phyloP scores from a whole-genome alignment of 2,888 invertebrate species.

The Sipha maydis region DNA sequence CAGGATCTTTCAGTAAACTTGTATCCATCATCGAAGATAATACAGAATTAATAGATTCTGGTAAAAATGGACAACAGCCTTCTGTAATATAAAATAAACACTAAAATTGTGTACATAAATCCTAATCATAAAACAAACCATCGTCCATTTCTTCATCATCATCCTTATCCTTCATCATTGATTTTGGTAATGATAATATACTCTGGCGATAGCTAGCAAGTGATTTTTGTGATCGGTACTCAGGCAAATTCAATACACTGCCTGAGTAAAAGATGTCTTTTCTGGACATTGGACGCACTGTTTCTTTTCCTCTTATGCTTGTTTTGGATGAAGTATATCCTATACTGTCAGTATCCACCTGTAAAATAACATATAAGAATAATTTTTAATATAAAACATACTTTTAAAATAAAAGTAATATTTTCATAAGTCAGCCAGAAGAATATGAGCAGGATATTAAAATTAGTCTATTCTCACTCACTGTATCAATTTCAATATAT shows the following conservation, averaged over 20 bases:
- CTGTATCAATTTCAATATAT: background rate
- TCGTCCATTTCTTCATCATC: constrained; percentile 62
- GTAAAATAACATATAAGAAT: constrained; percentile 38
- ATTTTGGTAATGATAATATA: constrained; percentile 84
- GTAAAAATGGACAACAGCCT: constrained; percentile 84
- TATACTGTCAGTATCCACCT: constrained; percentile 75
- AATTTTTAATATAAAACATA: background rate
- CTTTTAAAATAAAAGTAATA: background rate
- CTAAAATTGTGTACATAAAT: background rate
- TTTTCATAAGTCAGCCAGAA: background rate
- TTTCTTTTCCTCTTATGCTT: constrained; percentile 69
- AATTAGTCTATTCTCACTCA: too few species aligned
- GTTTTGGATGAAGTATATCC: constrained; percentile 76
- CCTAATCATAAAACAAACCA: constrained; percentile 23
- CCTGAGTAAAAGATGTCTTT: constrained; percentile 99
- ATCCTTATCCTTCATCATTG: constrained; percentile 63
- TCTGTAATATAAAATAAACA: constrained; percentile 68
- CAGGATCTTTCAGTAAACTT: constrained; percentile 85
- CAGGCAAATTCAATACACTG: constrained; percentile 90
- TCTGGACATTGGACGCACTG: constrained; percentile 89
- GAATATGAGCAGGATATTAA: too few species aligned
- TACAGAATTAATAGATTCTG: constrained; percentile 84
- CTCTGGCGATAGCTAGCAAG: constrained; percentile 90
- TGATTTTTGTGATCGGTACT: constrained; percentile 92
- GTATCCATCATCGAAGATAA: constrained; percentile 91